These are phyloP conservation scores for Villa cingulata DNA, from an alignment of 2,888 invertebrate species.

Conservation along the genomic window DNA sequence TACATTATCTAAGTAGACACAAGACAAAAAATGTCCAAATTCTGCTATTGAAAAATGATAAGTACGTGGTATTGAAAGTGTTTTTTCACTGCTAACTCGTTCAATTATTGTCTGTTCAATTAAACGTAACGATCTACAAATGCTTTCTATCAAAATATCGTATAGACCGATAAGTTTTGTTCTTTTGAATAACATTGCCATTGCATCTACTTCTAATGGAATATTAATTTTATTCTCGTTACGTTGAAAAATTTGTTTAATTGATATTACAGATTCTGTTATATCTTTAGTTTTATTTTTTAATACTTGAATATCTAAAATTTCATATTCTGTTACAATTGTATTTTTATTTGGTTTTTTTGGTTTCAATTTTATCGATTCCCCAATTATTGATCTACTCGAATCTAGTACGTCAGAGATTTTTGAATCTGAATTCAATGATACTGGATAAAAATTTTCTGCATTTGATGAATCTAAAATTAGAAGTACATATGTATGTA, in stretches of 20 bases:
- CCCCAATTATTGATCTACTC: not conserved
- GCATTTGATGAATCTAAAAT: not conserved
- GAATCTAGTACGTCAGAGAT: not conserved
- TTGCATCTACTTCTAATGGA: constrained; percentile 52
- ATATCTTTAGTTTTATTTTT: constrained; percentile 28
- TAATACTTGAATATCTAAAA: constrained; percentile 29
- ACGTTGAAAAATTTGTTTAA: not conserved
- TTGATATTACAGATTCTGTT: constrained; percentile 4
- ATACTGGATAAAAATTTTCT: constrained; percentile 9
- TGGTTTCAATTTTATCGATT: not conserved
- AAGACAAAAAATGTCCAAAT: constrained; percentile 63
- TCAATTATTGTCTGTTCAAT: constrained; percentile 47
- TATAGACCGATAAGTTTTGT: constrained; percentile 50
- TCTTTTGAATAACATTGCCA: constrained; percentile 55
- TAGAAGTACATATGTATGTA: not conserved
- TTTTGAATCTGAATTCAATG: constrained; percentile 17
- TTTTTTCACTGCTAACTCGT: constrained; percentile 3
- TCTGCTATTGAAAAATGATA: constrained; percentile 61
- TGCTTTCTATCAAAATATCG: constrained; percentile 59
- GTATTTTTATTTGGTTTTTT: constrained; percentile 9
- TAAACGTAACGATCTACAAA: constrained; percentile 53
- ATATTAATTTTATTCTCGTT: constrained; percentile 30
- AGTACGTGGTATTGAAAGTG: constrained; percentile 32
- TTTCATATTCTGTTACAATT: constrained; percentile 25
- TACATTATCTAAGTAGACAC: constrained; percentile 52